Conservation (phyloP, 2,888 invertebrate genomes). For the Aphelenchoides bicaudatus region DNA sequence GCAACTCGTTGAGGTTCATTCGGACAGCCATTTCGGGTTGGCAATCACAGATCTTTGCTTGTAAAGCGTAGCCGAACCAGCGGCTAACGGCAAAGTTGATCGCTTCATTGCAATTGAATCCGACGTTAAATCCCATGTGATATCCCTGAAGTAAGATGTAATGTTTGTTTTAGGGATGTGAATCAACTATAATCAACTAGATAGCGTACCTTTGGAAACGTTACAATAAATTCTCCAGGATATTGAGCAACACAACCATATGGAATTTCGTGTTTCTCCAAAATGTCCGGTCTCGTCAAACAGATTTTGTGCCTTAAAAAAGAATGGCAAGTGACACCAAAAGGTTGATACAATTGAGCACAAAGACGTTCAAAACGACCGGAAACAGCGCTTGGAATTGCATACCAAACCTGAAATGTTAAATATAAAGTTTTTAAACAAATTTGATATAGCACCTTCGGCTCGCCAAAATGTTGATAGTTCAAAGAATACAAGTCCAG, state of each 20-base stretch:
- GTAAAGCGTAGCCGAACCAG: constrained; percentile 79
- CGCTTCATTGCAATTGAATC: constrained; percentile 96
- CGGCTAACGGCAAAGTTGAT: constrained; percentile 95
- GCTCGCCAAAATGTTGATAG: constrained; percentile 93
- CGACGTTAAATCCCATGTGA: constrained; percentile 93
- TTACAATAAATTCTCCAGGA: constrained; percentile 85
- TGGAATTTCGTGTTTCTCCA: constrained; percentile 89
- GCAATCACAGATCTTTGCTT: constrained; percentile 61
- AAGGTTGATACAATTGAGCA: too few relatives aligned
- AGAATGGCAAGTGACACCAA: too few relatives aligned
- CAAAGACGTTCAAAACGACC: constrained; percentile 86
- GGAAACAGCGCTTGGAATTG: constrained; percentile 91
- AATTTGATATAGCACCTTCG: too few relatives aligned
- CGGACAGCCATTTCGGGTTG: constrained; percentile 91
- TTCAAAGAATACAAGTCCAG: constrained; percentile 99
- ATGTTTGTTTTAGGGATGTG: too few relatives aligned
- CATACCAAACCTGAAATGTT: constrained; percentile 76
- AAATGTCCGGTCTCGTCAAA: constrained; percentile 87
- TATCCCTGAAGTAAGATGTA: too few relatives aligned
- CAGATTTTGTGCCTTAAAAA: constrained; percentile 99
- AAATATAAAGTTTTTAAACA: too few relatives aligned
- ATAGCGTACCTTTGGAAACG: too few relatives aligned
- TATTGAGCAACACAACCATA: constrained; percentile 71
- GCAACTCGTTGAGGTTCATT: constrained; percentile 67
- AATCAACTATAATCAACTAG: too few relatives aligned